These are phyloP conservation scores for Agonopterix heracliana DNA, from an alignment of 2,888 invertebrate genomes.

Conservation along the genomic window DNA sequence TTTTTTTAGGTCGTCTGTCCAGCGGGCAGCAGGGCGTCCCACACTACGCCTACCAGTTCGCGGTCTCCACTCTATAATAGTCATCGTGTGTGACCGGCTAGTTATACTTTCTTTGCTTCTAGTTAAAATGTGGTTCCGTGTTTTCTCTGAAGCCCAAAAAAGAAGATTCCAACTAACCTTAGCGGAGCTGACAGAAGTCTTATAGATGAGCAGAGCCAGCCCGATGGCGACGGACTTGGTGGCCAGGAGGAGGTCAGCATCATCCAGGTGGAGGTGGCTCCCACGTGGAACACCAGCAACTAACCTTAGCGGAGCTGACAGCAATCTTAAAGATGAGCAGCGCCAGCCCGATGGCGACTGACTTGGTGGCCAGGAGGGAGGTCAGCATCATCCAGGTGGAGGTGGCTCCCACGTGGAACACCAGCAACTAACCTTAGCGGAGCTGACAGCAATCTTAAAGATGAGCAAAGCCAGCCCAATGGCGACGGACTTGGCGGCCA, in stretches of 20 bases:
- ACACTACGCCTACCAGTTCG: too few relatives aligned
- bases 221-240: constrained; percentile 59
- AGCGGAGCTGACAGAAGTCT: constrained; percentile 63
- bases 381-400: constrained; percentile 62
- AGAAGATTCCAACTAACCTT: constrained; percentile 36
- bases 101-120: too few relatives aligned
- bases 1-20: too few relatives aligned
- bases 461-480: constrained; percentile 50
- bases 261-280: constrained; percentile 61
- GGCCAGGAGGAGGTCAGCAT: constrained; percentile 51
- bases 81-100: too few relatives aligned
- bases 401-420: constrained; percentile 58
- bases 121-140: too few relatives aligned
- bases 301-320: constrained; percentile 63
- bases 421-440: constrained; percentile 56
- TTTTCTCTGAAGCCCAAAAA: too few relatives aligned
- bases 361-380: constrained; percentile 54
- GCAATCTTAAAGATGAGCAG: constrained; percentile 62
- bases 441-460: constrained; percentile 64
- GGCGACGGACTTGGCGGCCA: constrained; percentile 55
- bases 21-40: too few relatives aligned
- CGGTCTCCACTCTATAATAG: too few relatives aligned
- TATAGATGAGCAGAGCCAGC: constrained; percentile 47
- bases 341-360: constrained; percentile 48
- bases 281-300: constrained; percentile 54